Evolutionary conservation across 2,888 invertebrate species (phyloP).

Genomic region (Sphaerophoria rueppellii): DNA sequence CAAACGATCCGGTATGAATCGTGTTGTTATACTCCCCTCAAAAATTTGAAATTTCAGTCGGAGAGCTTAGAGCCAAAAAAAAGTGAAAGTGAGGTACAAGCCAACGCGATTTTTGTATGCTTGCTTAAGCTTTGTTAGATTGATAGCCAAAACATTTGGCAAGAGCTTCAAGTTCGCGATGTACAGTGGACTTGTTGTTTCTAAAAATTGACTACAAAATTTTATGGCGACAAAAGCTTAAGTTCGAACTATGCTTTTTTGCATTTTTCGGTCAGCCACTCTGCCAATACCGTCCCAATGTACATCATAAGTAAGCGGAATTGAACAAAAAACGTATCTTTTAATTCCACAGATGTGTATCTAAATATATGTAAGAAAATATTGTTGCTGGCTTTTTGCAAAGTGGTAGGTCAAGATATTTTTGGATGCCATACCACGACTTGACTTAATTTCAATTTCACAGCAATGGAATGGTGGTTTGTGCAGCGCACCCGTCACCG

Average conservation of each 20-base stretch:
- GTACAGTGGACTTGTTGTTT: background rate
- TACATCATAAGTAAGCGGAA: background rate
- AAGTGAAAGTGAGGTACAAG: slow-evolving; percentile 68
- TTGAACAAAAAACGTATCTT: slow-evolving; percentile 21
- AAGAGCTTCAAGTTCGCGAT: slow-evolving; percentile 42
- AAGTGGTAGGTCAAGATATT: slow-evolving; percentile 73
- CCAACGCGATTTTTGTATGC: slow-evolving; percentile 35
- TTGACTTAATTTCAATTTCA: slow-evolving; percentile 62
- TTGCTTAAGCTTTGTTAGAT: slow-evolving; percentile 52
- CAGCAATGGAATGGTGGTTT: slow-evolving; percentile 49
- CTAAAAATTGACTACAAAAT: background rate
- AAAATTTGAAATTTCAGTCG: background rate
- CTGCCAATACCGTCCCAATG: background rate
- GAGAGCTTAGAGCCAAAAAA: slow-evolving; percentile 61
- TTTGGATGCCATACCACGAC: slow-evolving; percentile 48
- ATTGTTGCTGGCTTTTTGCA: slow-evolving; percentile 50
- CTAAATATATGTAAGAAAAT: background rate
- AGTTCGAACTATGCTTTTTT: background rate
- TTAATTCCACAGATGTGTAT: slow-evolving; percentile 21
- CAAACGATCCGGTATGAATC: slow-evolving; percentile 10
- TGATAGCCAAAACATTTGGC: slow-evolving; percentile 56
- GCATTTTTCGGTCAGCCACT: background rate
- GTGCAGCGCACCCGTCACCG: background rate
- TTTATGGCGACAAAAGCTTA: background rate
- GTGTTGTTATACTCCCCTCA: background rate